A percentile compares a stretch with the other conserved stretches of the same genome.
Evolutionary conservation across 1,140 invertebrate genomes (phyloP).

Genomic region (Trachelipus rathkii): DNA sequence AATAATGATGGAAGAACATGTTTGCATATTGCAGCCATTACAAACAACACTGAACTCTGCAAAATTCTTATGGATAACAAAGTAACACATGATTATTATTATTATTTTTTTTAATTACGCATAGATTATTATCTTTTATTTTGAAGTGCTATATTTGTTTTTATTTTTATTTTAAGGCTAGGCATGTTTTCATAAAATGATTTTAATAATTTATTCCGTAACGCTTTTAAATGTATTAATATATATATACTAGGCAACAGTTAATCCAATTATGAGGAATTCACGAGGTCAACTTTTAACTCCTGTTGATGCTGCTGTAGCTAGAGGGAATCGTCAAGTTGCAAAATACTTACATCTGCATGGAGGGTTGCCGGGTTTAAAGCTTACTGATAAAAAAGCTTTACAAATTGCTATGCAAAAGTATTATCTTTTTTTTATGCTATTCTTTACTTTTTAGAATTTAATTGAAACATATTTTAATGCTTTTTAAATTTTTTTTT

Average conservation of each 20-base stretch:
- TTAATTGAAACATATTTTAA: too few relatives aligned
- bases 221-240: too few relatives aligned
- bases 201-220: too few relatives aligned
- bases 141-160: too few relatives aligned
- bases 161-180: too few relatives aligned
- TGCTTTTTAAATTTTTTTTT: too few relatives aligned
- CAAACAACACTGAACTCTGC: conserved; percentile 91
- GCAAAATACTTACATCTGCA: conserved; percentile 90
- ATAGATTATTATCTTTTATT: too few relatives aligned
- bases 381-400: conserved; percentile 54
- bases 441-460: too few relatives aligned
- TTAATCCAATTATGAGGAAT: conserved; percentile 77
- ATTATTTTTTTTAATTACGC: too few relatives aligned
- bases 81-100: conserved; percentile 12
- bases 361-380: conserved; percentile 72
- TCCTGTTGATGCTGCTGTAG: conserved; percentile 82
- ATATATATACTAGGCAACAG: conserved; percentile 42
- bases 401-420: conserved; percentile 38
- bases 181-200: too few relatives aligned
- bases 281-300: conserved; percentile 77
- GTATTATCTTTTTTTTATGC: neutral
- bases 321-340: conserved; percentile 76
- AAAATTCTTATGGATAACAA: conserved; percentile 56
- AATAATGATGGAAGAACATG: conserved; percentile 90
- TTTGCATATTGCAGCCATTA: conserved; percentile 88